Base-by-base conservation (phyloP, 1,140 invertebrate species). In the Bombus confusus region DNA sequence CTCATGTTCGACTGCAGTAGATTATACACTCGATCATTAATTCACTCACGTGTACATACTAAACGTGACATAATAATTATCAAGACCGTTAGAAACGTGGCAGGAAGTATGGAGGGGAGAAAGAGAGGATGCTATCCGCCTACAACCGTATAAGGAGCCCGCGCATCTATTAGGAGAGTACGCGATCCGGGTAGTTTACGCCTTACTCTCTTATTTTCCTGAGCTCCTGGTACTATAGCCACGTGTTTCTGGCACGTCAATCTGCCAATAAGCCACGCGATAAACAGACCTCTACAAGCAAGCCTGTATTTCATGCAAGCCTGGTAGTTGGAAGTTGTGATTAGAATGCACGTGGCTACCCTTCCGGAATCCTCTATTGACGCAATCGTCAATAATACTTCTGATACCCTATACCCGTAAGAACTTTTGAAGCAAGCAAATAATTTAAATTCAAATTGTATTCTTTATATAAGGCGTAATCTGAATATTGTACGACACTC, bases 81-180 rank as follows among this genome's bases (percentile, higher is more conserved):
- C 39, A 76, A 9, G 34, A 43, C 6, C 1, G 28, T 18, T 25
- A 25, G 28, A 34, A 68, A 84, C 59, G 18, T 84, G 37, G 69
- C 47, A 31, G 47, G 31, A 34, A 62, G 3, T 5, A 41, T 66
- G 85, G 80, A 79, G 80, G 86, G 81, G 91, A 80, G 43, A 71
- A 83, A 90, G 85, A 91, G 83, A 92, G 84, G 90, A 89, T 90
- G 86, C 86, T 85, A 90, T 92, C 92, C 91, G 92, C 92, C 93
- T 93, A 94, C 93, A 94, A 94, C 93, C 93, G 93, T 93, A 94
- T 94, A 95, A 94, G 93, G 93, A 95, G 94, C 94, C 94, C 95
- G 95, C 95, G 94, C 93, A 94, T 94, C 87, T 94, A 95, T 78
- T 89, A 92, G 94, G 92, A 64, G 80, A 92, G 47, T 86, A 95